A percentile compares a stretch with the other conserved stretches of the same genome.
Conservation (phyloP, 2,113 vertebrate species). For the Chauna torquata region DNA sequence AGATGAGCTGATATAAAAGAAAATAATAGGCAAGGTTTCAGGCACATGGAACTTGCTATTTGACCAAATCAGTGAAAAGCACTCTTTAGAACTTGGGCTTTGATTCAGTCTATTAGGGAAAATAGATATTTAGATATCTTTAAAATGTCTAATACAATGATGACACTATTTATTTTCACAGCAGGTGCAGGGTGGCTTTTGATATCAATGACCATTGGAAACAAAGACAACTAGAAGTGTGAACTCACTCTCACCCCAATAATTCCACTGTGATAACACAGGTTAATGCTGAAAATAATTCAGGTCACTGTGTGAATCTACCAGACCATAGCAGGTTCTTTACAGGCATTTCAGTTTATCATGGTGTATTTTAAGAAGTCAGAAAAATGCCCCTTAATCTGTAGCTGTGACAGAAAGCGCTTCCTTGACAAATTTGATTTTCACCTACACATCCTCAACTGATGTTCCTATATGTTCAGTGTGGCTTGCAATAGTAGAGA, state of each 20-base stretch:
- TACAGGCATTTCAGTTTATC: neutral
- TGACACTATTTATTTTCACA: conserved; percentile 32
- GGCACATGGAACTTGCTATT: neutral
- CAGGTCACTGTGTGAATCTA: conserved; percentile 25
- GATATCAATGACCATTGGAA: conserved; percentile 18
- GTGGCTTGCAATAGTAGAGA: neutral
- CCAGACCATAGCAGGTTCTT: neutral
- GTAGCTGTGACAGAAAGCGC: neutral
- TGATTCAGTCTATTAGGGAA: neutral
- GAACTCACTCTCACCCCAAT: conserved; percentile 30
- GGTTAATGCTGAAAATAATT: conserved; percentile 56
- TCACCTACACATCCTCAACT: neutral
- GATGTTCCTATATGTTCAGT: neutral
- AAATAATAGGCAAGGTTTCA: neutral
- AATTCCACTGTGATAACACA: conserved; percentile 40
- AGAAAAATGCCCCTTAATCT: neutral
- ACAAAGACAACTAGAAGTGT: conserved; percentile 21
- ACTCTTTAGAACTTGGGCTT: neutral
- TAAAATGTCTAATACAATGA: neutral
- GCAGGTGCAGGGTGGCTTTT: conserved; percentile 14
- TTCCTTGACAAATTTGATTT: neutral
- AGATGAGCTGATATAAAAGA: neutral
- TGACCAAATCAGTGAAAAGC: neutral
- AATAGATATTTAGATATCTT: neutral
- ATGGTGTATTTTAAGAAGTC: neutral